These are phyloP conservation scores for Tiaroga cobitis DNA, from an alignment of 2,797 vertebrate genomes.

Conservation along the genomic window DNA sequence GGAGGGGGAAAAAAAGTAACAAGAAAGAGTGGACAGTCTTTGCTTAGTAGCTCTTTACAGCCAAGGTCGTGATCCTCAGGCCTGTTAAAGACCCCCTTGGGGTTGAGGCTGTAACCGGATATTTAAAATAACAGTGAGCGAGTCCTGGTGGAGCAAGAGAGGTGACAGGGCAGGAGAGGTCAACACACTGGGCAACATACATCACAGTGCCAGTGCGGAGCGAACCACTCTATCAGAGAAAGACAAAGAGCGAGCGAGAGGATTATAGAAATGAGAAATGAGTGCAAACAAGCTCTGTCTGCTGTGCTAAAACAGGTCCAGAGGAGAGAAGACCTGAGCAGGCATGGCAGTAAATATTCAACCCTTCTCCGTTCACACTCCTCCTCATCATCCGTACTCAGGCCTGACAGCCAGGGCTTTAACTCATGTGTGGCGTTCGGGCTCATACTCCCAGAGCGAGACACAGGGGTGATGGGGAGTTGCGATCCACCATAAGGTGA, in stretches of 20 bases:
- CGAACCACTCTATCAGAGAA: constrained; percentile 5
- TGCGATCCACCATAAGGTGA: constrained; percentile 51
- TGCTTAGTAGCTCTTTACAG: constrained; percentile 81
- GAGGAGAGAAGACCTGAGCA: constrained; percentile 27
- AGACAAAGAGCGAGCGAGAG: constrained; percentile 11
- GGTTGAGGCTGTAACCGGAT: constrained; percentile 81
- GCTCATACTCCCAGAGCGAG: constrained; percentile 49
- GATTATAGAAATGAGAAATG: neutral
- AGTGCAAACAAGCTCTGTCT: constrained; percentile 3
- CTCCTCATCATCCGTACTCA: constrained; percentile 39
- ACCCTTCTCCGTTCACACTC: constrained; percentile 21
- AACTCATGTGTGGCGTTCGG: constrained; percentile 48
- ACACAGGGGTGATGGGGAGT: constrained; percentile 48
- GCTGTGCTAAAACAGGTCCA: constrained; percentile 15
- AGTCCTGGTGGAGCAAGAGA: constrained; percentile 53
- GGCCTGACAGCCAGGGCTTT: constrained; percentile 24
- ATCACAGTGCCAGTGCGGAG: constrained; percentile 61
- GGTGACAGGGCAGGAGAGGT: constrained; percentile 53
- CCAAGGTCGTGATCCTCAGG: constrained; percentile 76
- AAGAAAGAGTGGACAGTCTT: constrained; percentile 72
- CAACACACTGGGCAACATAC: constrained; percentile 65
- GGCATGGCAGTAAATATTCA: constrained; percentile 52
- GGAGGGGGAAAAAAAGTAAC: neutral
- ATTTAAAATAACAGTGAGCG: constrained; percentile 80
- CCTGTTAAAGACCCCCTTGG: constrained; percentile 81